Evolutionary conservation across 2,113 vertebrate genomes (phyloP).

Genomic region (Puffinus mauretanicus): DNA sequence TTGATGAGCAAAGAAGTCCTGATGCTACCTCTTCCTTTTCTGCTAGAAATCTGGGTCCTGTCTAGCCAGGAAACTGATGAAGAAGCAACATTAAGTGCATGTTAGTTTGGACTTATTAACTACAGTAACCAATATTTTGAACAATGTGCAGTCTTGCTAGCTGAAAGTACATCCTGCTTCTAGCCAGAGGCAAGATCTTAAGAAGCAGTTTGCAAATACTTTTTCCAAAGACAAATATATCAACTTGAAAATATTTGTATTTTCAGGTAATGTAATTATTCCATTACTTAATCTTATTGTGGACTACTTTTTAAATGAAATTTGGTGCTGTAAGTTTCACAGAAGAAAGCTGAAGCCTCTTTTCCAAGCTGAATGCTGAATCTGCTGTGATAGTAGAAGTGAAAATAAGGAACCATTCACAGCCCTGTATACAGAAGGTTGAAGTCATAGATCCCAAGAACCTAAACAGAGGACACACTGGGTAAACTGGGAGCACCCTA

Average conservation of each 20-base stretch:
- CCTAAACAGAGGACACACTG: not conserved
- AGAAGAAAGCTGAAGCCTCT: not conserved
- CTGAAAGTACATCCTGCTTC: not conserved
- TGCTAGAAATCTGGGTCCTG: not conserved
- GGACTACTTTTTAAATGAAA: not conserved
- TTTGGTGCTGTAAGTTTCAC: not conserved
- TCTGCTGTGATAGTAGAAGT: not conserved
- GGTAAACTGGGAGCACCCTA: not conserved
- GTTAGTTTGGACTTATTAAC: not conserved
- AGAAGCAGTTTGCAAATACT: not conserved
- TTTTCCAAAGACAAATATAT: not conserved
- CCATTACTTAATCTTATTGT: not conserved
- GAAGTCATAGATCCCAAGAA: not conserved
- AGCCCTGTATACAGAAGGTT: not conserved
- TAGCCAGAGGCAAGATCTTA: not conserved
- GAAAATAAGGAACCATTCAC: not conserved
- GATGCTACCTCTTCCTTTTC: not conserved
- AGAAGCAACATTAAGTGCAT: not conserved
- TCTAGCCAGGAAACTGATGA: not conserved
- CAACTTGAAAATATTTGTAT: not conserved
- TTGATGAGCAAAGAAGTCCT: not conserved
- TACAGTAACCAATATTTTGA: not conserved
- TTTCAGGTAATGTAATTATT: not conserved
- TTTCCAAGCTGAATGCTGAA: not conserved
- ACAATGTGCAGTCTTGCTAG: not conserved